phyloP scores from a whole-genome alignment of 2,797 vertebrate genomes.

The Buceros bicornis region DNA sequence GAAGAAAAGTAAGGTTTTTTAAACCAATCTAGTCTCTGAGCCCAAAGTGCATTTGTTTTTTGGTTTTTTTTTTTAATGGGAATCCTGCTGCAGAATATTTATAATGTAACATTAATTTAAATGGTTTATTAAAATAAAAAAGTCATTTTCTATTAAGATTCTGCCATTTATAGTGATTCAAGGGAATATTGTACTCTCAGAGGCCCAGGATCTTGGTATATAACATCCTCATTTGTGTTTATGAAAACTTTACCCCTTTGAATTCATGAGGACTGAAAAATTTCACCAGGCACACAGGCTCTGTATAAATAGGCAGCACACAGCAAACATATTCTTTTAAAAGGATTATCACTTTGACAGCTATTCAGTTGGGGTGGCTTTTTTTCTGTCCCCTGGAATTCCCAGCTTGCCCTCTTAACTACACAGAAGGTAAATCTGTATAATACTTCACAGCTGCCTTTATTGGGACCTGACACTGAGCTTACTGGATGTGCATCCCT shows the following conservation, averaged over 20 bases:
- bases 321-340: slow-evolving; percentile 54
- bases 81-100: background rate
- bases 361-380: slow-evolving; percentile 56
- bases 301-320: slow-evolving; percentile 59
- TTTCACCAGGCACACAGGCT: slow-evolving; percentile 28
- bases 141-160: background rate
- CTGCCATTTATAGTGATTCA: background rate
- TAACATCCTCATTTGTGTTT: slow-evolving; percentile 30
- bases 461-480: slow-evolving; percentile 50
- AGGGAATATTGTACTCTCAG: slow-evolving; percentile 12
- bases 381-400: slow-evolving; percentile 57
- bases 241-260: slow-evolving; percentile 21
- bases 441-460: slow-evolving; percentile 54
- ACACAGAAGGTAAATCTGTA: slow-evolving; percentile 54
- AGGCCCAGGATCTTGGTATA: background rate
- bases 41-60: background rate
- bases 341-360: slow-evolving; percentile 69
- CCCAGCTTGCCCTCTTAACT: slow-evolving; percentile 57
- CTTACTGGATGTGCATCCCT: slow-evolving; percentile 37
- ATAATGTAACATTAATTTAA: background rate
- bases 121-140: background rate
- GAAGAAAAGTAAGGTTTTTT: background rate
- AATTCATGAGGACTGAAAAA: slow-evolving; percentile 48
- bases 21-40: background rate
- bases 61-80: background rate